A percentile compares a stretch with the other conserved stretches of the same genome.
Conservation (phyloP, 1,140 invertebrate genomes). For the Hylaeus volcanicus region DNA sequence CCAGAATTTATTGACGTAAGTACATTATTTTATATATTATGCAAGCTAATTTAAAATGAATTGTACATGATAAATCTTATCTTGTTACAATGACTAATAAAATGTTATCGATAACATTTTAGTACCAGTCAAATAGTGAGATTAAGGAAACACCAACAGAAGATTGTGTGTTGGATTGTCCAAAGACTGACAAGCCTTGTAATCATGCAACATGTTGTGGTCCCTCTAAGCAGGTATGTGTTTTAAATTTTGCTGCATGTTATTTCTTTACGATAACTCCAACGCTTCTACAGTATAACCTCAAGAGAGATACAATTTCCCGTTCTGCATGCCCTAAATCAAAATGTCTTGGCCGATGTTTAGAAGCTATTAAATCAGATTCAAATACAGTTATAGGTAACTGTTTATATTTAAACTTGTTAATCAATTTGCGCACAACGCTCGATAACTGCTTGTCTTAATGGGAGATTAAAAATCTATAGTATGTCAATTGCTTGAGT, state of each 20-base stretch:
- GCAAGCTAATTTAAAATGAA: background rate
- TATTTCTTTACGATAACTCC: background rate
- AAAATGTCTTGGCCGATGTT: conserved; percentile 67
- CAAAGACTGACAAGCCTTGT: conserved; percentile 90
- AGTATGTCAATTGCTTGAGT: too few species aligned
- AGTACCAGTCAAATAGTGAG: conserved; percentile 81
- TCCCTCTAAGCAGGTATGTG: conserved; percentile 84
- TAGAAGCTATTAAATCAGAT: conserved; percentile 70
- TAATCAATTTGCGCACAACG: background rate
- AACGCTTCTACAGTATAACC: conserved; percentile 55
- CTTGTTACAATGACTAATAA: background rate
- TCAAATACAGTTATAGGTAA: conserved; percentile 71
- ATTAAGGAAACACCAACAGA: conserved; percentile 80
- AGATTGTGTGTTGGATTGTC: conserved; percentile 92
- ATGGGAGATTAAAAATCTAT: too few species aligned
- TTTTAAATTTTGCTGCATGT: background rate
- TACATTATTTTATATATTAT: conserved; percentile 30
- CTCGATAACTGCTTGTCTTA: too few species aligned
- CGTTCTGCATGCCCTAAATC: conserved; percentile 47
- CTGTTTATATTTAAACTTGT: background rate
- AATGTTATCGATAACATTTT: conserved; percentile 49
- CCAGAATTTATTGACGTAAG: conserved; percentile 90
- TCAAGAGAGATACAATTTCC: conserved; percentile 61
- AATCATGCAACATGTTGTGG: conserved; percentile 92
- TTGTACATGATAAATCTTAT: background rate